phyloP scores from a whole-genome alignment of 2,888 invertebrate species.

The Eupithecia inturbata region DNA sequence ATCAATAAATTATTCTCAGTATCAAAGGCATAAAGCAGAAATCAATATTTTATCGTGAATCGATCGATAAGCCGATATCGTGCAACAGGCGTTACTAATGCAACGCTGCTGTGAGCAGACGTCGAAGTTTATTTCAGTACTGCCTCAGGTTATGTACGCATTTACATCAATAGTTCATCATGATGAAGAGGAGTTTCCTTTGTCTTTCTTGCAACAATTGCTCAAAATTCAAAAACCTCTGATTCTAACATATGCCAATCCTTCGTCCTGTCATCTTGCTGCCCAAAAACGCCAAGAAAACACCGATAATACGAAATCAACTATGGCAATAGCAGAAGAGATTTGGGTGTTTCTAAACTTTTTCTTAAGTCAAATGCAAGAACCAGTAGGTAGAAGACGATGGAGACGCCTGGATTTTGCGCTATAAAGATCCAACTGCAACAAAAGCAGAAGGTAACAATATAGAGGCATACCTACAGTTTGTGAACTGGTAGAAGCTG shows the following conservation, averaged over 20 bases:
- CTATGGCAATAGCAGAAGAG: not conserved
- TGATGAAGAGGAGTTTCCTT: not conserved
- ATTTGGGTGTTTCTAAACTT: not conserved
- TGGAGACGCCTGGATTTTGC: not conserved
- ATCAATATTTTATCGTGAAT: slow-evolving; percentile 30
- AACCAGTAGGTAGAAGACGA: not conserved
- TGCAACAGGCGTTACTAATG: slow-evolving; percentile 42
- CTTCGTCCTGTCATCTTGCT: not conserved
- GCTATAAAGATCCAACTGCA: not conserved
- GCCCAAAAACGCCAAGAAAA: not conserved
- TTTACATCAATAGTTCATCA: slow-evolving; percentile 19
- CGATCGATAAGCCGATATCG: slow-evolving; percentile 38
- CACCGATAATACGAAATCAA: not conserved
- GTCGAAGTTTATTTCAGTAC: slow-evolving; percentile 43
- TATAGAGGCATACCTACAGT: not conserved
- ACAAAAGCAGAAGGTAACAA: not conserved
- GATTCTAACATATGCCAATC: not conserved
- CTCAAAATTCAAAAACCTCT: not conserved
- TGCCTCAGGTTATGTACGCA: slow-evolving; percentile 42
- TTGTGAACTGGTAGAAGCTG: not conserved
- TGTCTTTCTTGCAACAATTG: not conserved
- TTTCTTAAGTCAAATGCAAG: not conserved
- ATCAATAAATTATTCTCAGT: slow-evolving; percentile 1
- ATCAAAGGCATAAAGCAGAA: slow-evolving; percentile 5
- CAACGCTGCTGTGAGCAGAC: slow-evolving; percentile 43